These are phyloP conservation scores for Bhutanitis thaidina DNA, from an alignment of 2,888 invertebrate genomes.

Conservation along the genomic window DNA sequence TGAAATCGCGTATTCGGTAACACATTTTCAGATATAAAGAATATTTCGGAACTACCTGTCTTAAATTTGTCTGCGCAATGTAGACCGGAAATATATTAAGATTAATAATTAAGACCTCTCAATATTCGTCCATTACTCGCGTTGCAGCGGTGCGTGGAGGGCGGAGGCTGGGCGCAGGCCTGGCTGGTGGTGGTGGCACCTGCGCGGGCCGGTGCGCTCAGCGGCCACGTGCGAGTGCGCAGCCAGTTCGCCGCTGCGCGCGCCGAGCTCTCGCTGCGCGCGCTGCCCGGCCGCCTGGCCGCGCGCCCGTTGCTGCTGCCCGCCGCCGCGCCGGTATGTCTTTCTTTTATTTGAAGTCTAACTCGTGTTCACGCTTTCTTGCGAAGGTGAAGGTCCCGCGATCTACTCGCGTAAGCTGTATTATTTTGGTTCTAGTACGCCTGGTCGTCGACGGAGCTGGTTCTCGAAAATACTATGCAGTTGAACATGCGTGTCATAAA, in stretches of 20 bases:
- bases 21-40: too few relatives aligned
- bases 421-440: conserved; percentile 49
- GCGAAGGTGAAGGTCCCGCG: too few relatives aligned
- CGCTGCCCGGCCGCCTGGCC: conserved; percentile 19
- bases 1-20: too few relatives aligned
- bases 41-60: too few relatives aligned
- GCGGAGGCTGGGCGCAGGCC: conserved; percentile 25
- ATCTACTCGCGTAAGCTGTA: conserved; percentile 8
- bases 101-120: too few relatives aligned
- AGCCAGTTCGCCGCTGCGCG: conserved; percentile 23
- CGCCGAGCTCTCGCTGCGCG: conserved; percentile 20
- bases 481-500: conserved; percentile 88
- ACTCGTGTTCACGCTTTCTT: too few relatives aligned
- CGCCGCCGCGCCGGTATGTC: conserved; percentile 41
- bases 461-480: conserved; percentile 89
- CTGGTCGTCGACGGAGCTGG: conserved; percentile 83
- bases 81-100: too few relatives aligned
- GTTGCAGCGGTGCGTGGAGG: conserved; percentile 19
- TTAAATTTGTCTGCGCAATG: too few relatives aligned
- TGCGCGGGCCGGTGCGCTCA: conserved; percentile 35
- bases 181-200: conserved; percentile 44
- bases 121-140: too few relatives aligned
- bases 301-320: conserved; percentile 28
- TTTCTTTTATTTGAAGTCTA: too few relatives aligned
- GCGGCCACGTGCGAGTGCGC: conserved; percentile 32